These are phyloP conservation scores for Carposina sasakii DNA, from an alignment of 1,140 invertebrate species.

Conservation along the genomic window DNA sequence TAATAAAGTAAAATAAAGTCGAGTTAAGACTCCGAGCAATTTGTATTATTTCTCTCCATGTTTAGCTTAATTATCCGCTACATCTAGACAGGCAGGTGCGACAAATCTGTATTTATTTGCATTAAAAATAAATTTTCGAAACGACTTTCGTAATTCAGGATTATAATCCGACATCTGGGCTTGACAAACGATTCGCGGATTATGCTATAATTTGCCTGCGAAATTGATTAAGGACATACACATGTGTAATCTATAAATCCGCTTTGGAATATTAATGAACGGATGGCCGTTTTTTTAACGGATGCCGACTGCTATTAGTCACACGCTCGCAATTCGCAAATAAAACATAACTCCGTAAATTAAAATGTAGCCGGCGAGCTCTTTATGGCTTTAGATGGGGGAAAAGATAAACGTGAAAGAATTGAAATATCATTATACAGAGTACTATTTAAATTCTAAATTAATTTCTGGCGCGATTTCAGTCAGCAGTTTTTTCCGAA, in stretches of 20 bases:
- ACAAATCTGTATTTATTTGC: constrained; percentile 66
- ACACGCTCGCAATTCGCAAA: constrained; percentile 14
- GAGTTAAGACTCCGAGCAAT: constrained; percentile 44
- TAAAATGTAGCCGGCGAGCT: too few species aligned
- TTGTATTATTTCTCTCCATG: constrained; percentile 52
- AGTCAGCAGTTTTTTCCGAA: too few species aligned
- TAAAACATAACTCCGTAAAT: too few species aligned
- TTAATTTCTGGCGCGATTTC: too few species aligned
- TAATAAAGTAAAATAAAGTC: constrained; percentile 41
- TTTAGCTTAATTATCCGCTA: constrained; percentile 54
- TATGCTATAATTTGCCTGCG: constrained; percentile 37
- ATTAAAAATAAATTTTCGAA: constrained; percentile 61
- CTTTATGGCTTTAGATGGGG: too few species aligned
- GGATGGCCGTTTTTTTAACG: too few species aligned
- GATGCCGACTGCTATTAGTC: too few species aligned
- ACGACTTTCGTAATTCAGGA: constrained; percentile 51
- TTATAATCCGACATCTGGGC: constrained; percentile 52
- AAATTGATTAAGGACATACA: constrained; percentile 35
- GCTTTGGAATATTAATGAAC: too few species aligned
- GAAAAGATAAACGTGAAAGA: too few species aligned
- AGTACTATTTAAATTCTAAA: too few species aligned
- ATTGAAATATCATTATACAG: too few species aligned
- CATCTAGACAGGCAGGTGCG: constrained; percentile 57
- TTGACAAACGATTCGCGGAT: constrained; percentile 48
- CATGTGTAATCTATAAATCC: constrained; percentile 15